Base-by-base conservation (phyloP, 2,888 invertebrate species). In the Rotaria socialis region DNA sequence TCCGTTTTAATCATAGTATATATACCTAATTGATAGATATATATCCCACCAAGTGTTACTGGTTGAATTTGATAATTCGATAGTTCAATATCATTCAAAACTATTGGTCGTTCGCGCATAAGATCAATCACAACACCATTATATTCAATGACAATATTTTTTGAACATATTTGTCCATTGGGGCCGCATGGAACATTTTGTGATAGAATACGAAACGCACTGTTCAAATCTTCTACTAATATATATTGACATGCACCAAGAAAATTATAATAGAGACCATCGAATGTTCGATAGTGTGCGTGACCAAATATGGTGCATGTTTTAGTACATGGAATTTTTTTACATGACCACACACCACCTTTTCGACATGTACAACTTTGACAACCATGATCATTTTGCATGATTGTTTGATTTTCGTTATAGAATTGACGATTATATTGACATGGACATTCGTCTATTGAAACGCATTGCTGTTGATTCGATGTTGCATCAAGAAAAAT, bases 191-290 rank as follows among this genome's bases (percentile, higher is more conserved):
- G 94, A 0, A 95, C 94, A 89, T 95, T 95, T 93, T 94, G 90
- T 88, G 95, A 94, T 85, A 94, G 93, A 0, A 96, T 93, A 85
- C 93, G 93, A 89, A 95, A 88, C 2, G 85, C 85, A n/a, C 87
- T 86, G 14, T 86, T 75, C 27, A 35, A n/a, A 35, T 86, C 58
- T 50, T 74, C 95, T 0, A 94, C 94, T 86, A 96, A 92, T 24
- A 95, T 93, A 89, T 96, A 96, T 87, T 95, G 94, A 90, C 96
- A 96, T 87, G 94, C 94, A 0, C 96, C 96, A 91, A 95, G 95
- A 91, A 95, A 96, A 90, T 95, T 95, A 90, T 93, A 96, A 87
- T 93, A 92, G 0, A 93, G 93, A 0, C 94, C 94, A 91, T 96
- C 96, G 90, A 95, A 96, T 0, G 95, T 95, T 89, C 93, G 93